phyloP scores from a whole-genome alignment of 2,113 vertebrate species.

The Cynopterus brachyotis region DNA sequence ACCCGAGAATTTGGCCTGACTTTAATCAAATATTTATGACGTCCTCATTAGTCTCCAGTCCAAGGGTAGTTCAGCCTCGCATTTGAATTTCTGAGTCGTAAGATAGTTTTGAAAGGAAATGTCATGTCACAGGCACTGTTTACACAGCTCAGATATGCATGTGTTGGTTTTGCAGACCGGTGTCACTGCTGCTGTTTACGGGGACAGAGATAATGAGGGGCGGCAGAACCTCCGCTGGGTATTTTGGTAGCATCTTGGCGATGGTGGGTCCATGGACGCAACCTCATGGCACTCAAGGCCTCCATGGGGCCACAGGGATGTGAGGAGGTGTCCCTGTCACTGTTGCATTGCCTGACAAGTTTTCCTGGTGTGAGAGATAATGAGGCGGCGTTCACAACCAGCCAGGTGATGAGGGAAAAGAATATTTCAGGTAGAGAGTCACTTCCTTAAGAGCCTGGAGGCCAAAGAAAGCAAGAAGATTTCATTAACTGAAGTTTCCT shows the following conservation, averaged over 20 bases:
- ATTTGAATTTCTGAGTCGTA: conserved; percentile 73
- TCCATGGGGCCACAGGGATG: conserved; percentile 77
- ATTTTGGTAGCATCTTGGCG: conserved; percentile 69
- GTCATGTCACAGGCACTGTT: conserved; percentile 51
- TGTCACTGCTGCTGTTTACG: conserved; percentile 70
- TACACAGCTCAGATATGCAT: conserved; percentile 73
- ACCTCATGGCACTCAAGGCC: conserved; percentile 25
- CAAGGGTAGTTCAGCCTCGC: conserved; percentile 57
- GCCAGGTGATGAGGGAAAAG: background rate
- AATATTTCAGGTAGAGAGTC: conserved; percentile 53
- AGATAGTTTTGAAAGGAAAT: conserved; percentile 71
- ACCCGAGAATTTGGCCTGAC: conserved; percentile 61
- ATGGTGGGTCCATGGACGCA: conserved; percentile 60
- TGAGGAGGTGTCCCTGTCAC: conserved; percentile 74
- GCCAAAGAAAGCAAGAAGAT: background rate
- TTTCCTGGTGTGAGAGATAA: conserved; percentile 82
- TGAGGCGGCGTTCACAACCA: conserved; percentile 62
- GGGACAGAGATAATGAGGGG: conserved; percentile 69
- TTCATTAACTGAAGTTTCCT: background rate
- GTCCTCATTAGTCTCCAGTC: conserved; percentile 70
- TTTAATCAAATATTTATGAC: conserved; percentile 79
- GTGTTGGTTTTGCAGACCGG: conserved; percentile 79
- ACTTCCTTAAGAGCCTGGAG: background rate
- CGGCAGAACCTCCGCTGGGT: conserved; percentile 50
- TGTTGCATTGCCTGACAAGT: conserved; percentile 74